Evolutionary conservation across 2,888 invertebrate species (phyloP), one percentile per base, ranked within the genome.

Genomic region (Apamea crenata): DNA sequence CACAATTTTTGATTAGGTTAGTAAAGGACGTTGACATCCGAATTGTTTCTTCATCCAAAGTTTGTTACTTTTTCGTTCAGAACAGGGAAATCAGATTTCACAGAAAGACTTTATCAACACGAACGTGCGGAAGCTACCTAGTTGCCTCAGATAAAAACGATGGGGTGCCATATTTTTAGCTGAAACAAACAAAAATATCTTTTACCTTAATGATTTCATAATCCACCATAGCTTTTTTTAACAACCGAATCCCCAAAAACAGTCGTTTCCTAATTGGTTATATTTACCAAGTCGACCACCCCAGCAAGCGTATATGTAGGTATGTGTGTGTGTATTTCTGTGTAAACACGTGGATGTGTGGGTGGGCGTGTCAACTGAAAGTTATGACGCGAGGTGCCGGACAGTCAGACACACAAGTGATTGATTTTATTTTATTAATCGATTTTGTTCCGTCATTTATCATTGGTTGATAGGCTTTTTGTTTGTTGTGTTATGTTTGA

Each of bases 341-440:
- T 75, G 75, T 80, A 81, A 86, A 84, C 89, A 84, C 44, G 69
- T 18, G 40, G 29, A 63, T 77, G 78, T 81, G 90, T 90, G 86
- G 87, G 90, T 83, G 90, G 87, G 76, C 87, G 76, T 90, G 90
- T 90, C 90, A 87, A 87, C 90, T 85, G 78, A 83, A 89, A 90
- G 81, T 90, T 89, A 88, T 87, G 81, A 85, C 86, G 90, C 90
- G 86, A 85, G 85, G 78, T 83, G 77, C 82, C 90, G 87, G 86
- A 86, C 80, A 84, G 74, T 73, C 76, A 74, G 32, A 59, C 68
- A 72, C 87, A 86, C 32, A 86, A 85, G 81, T 88, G 88, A 85
- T 82, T 84, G 85, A 87, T 87, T 77, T 84, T 84, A 87, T 84
- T 84, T 78, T 75, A 77, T 73, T 77, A 85, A 80, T 85, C 85